Base-by-base conservation (phyloP, 2,797 vertebrate genomes). In the Octomys mimax region DNA sequence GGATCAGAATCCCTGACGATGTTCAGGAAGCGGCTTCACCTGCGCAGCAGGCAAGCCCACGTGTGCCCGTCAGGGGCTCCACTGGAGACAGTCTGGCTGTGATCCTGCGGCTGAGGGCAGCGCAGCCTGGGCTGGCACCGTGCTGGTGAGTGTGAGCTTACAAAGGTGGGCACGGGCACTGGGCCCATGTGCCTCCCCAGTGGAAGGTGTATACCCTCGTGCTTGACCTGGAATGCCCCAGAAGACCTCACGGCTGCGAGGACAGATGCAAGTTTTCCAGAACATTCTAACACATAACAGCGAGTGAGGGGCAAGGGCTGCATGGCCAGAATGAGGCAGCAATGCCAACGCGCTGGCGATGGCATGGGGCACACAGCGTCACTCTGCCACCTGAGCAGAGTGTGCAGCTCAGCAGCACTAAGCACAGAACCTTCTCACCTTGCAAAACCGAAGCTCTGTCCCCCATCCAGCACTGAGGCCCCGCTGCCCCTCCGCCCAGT, bases 401-500 rank as follows among this genome's bases (percentile, higher is more conserved):
- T 16, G 12, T 1, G 0, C 46, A 5, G 19, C 2, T 57, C 26
- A 1, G 28, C 2, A 2, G 21, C 22, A 8, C 6, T 18, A 2
- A 39, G 39, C 2, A 2, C 1, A 0, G 31, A 11, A 13, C 36
- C 2, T 70, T 28, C 46, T 22, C 21, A 1, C 3, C 62, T 19
- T 12, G 2, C 18, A 16, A 61, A 31, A 24, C 33, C 2, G 28
- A 68, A 73, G 21, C 42, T 75, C 71, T 7, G 33, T 28, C 26
- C 33, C 70, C 70, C n/a, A 14, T 1, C 13, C 11, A 36, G 36
- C 28, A 9, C 22, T 1, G 8, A 21, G 22, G 26, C 39, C 68
- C 77, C 0, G 0, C 26, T 5, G 14, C 5, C 52, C n/a, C 6
- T 3, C 1, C 6, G 4, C 24, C 18, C 7, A 0, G n/a, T 10